phyloP scores from a whole-genome alignment of 1,140 invertebrate species.

The Tetramorium alpestre region DNA sequence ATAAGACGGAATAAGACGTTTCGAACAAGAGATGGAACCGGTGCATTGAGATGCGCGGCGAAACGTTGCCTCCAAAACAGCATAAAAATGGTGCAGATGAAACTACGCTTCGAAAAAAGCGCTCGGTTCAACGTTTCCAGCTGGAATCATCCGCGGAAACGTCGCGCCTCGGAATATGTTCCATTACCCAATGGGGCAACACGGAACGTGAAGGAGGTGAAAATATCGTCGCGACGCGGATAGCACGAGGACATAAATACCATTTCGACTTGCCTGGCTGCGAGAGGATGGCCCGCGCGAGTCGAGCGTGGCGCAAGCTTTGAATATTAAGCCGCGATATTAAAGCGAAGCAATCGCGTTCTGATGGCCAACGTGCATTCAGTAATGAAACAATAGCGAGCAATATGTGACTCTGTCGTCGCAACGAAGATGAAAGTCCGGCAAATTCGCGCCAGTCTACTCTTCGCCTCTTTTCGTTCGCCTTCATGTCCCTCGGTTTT shows the following conservation, averaged over 20 bases:
- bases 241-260: slow-evolving; percentile 58
- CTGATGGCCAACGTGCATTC: slow-evolving; percentile 30
- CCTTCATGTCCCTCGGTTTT: neutral
- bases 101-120: slow-evolving; percentile 15
- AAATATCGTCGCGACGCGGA: slow-evolving; percentile 61
- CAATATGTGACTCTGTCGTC: slow-evolving; percentile 39
- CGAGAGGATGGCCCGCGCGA: slow-evolving; percentile 26
- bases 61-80: slow-evolving; percentile 29
- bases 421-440: slow-evolving; percentile 35
- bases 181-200: slow-evolving; percentile 56
- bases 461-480: slow-evolving; percentile 12
- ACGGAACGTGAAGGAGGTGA: slow-evolving; percentile 23
- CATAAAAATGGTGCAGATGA: slow-evolving; percentile 54
- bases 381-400: slow-evolving; percentile 60
- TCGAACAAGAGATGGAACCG: slow-evolving; percentile 43
- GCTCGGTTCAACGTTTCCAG: slow-evolving; percentile 39
- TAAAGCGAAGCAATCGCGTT: slow-evolving; percentile 58
- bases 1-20: slow-evolving; percentile 30
- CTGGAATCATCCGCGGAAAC: slow-evolving; percentile 55
- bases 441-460: slow-evolving; percentile 1
- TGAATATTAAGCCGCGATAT: slow-evolving; percentile 61
- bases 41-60: slow-evolving; percentile 45
- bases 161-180: slow-evolving; percentile 49
- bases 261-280: slow-evolving; percentile 42
- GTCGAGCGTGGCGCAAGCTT: slow-evolving; percentile 37